These are phyloP conservation scores for Ictidomys tridecemlineatus DNA, from an alignment of 2,113 vertebrate genomes.

Conservation along the genomic window DNA sequence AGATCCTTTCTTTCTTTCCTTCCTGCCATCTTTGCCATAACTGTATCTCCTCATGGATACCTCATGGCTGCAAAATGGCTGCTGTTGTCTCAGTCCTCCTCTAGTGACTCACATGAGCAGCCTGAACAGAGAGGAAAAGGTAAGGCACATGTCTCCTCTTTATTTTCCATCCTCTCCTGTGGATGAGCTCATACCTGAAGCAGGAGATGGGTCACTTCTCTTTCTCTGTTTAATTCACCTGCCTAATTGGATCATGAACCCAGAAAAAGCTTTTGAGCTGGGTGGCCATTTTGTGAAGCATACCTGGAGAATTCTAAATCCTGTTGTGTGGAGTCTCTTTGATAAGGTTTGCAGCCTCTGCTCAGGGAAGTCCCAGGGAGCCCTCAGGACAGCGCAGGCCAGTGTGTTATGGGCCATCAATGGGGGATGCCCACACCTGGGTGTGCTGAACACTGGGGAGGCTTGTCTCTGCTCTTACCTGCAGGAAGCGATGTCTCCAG, in stretches of 20 bases:
- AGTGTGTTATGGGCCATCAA: fast-evolving
- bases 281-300: not conserved
- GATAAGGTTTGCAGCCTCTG: not conserved
- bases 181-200: not conserved
- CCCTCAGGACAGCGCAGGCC: not conserved
- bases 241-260: not conserved
- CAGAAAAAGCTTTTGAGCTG: not conserved
- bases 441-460: fast-evolving
- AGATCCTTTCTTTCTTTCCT: not conserved
- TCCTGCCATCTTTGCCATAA: too few species aligned
- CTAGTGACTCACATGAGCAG: not conserved
- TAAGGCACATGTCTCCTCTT: not conserved
- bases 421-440: fast-evolving
- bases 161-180: not conserved
- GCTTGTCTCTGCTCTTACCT: not conserved
- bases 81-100: not conserved
- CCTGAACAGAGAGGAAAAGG: not conserved
- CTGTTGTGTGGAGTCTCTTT: not conserved
- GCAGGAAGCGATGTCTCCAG: fast-evolving
- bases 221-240: not conserved
- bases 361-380: fast-evolving
- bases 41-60: not conserved
- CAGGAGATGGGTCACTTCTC: not conserved
- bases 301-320: not conserved
- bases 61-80: too few species aligned